Evolutionary conservation across 2,888 invertebrate species (phyloP), one percentile per base, ranked within the genome.

Genomic region (Cinara cedri): DNA sequence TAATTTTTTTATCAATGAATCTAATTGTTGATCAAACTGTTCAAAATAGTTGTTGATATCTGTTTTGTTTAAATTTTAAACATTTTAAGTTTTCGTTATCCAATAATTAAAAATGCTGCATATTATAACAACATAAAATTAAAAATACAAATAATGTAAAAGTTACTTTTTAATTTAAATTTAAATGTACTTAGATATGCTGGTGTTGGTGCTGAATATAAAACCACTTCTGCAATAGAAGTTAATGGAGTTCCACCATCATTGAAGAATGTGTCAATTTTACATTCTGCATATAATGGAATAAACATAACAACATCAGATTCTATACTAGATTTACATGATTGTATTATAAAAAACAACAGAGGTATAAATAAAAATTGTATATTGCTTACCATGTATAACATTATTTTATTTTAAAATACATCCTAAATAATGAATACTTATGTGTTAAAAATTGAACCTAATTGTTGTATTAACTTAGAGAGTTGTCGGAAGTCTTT

Each of bases 271-370:
- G 88, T 98, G 81, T 91, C 92, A 82, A 90, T 99, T 83, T 89
- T 91, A 62, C 91, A 93, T 85, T 95, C 96, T 13, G 97, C 97
- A 1, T 96, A 93, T 85, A 97, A 97, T 84, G 99, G 95, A 13
- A 90, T 98, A 82, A 97, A 97, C 85, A 89, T 96, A 83, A 95
- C 95, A 2, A 89, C 91, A 82, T 92, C 97, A 1, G 90, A 91
- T 83, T 92, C 93, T 34, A 94, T 95, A 11, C 90, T 96, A 83
- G 86, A 89, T 68, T 90, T 98, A 82, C 90, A 90, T 83, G 93
- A 96, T 85, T 93, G 94, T 81, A 92, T 92, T 3, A 89, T 98
- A 81, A 89, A 92, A 83, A 91, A 92, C 85, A 97, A 97, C 87
- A 87, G 88, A 86, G 91, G 91, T 88, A 86, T 85, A 83, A 70